Evolutionary conservation across 2,113 vertebrate species (phyloP).

Genomic region (Dicrurus megarhynchus): DNA sequence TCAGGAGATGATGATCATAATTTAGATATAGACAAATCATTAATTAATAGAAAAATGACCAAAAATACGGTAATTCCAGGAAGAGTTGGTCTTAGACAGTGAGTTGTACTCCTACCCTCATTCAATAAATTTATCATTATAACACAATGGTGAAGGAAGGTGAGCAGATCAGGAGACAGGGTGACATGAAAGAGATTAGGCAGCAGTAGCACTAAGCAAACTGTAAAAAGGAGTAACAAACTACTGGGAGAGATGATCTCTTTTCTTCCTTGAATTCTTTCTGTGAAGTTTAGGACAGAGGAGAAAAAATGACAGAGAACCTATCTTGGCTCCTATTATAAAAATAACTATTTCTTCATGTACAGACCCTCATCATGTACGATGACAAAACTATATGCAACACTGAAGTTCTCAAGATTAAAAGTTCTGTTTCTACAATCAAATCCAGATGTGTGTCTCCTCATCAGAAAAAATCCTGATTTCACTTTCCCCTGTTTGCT

Average conservation of each 20-base stretch:
- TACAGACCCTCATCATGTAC: neutral
- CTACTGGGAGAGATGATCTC: neutral
- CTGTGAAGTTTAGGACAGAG: neutral
- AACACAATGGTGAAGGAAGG: neutral
- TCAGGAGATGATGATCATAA: neutral
- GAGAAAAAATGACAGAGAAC: neutral
- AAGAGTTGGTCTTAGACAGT: neutral
- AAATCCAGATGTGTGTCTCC: neutral
- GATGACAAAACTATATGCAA: neutral
- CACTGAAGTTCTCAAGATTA: neutral
- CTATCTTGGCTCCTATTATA: neutral
- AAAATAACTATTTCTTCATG: neutral
- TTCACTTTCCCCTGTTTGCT: neutral
- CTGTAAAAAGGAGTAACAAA: neutral
- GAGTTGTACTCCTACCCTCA: neutral
- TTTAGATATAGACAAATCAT: neutral
- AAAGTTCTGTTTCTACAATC: neutral
- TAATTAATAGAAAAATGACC: neutral
- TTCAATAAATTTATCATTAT: neutral
- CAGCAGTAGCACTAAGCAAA: neutral
- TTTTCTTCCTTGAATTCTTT: neutral
- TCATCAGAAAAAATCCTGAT: neutral
- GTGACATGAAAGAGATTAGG: neutral
- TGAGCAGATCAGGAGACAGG: neutral
- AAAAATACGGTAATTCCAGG: neutral